Evolutionary conservation across 2,113 vertebrate species (phyloP), one percentile per base, ranked within the genome.

Genomic region (Tapirus terrestris): DNA sequence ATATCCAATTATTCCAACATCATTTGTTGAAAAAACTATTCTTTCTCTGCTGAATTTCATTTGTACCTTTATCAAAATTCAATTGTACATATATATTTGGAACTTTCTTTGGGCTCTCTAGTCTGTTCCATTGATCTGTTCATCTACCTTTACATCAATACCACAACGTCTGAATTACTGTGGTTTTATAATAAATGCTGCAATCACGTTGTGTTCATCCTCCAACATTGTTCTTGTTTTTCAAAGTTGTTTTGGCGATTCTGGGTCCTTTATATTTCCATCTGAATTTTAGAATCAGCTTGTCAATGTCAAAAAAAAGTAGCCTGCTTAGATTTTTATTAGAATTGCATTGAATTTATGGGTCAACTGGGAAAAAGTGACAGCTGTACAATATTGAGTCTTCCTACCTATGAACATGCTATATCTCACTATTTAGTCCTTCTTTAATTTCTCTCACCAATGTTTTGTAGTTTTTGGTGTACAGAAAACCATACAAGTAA

Each of bases 211-310:
- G 29, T 45, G 14, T 81, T 87, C 73, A 11, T 92, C 51, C 60
- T 86, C 23, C 17, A 60, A 75, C 0, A 48, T 17, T 76, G 12
- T n/a, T 92, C 65, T 73, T 72, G 72, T 48, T 96, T 96, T 63
- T 75, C n/a, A 39, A 36, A 81, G 48, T 65, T 81, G 25, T 85
- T 53, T 81, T 79, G 56, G 56, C 73, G 56, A 79, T 65, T 83
- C 77, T 92, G 36, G 11, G 20, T 48, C 27, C 36, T 89, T 70
- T 73, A 6, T 14, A 58, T 77, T 61, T 63, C 70, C 25, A 53
- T 70, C 16, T 95, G 33, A 72, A 95, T 65, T 84, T 95, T 72
- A 58, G 72, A 84, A 84, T 67, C 36, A 85, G 20, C 45, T 93
- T 89, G 1, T 77, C 25, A 77, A 18, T 73, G 17, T 68, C 17